Evolutionary conservation across 2,113 vertebrate species (phyloP), one percentile per base, ranked within the genome.

Genomic region (Castor canadensis): DNA sequence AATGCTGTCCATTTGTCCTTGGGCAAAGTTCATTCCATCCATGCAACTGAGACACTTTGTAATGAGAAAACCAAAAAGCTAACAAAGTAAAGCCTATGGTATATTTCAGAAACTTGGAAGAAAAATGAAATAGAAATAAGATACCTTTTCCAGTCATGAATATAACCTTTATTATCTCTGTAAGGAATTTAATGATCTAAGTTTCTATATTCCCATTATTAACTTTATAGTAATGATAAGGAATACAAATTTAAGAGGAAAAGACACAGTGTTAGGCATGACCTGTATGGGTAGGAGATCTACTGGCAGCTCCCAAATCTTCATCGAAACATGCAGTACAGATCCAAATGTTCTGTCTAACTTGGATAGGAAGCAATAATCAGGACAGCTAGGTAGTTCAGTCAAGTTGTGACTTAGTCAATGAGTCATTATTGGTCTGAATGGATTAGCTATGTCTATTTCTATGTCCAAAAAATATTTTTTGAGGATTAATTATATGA

Each of bases 61-160:
- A 96, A 67, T 17, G 35, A 89, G n/a, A 75, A 91, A 96, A 81
- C 64, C 11, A 60, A 72, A 96, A 72, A 94, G 45, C 11, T 66
- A 95, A 88, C 87, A 92, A 93, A 81, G n/a, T 89, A 90, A 94
- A 91, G 64, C 40, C 43, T 93, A 58, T n/a, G 35, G 11, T 91
- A 72, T 95, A 89, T 96, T 94, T 94, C 72, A 94, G 24, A 6
- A 94, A 94, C 43, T 87, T 19, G 38, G 75, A 80, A 72, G 76
- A 87, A 93, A 95, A 89, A 73, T 87, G 26, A 89, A 96, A 85
- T 85, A 92, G 45, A 90, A 95, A 93, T 96, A 89, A 95, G n/a
- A 66, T 91, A 60, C 13, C 24, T 49, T 91, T 69, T 80, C 38
- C 24, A 94, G 43, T 40, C 66, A 52, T 89, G 72, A 82, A 86